A percentile compares a stretch with the other conserved stretches of the same genome.
These are phyloP conservation scores for Notarius lentiginosus DNA, from an alignment of 2,113 vertebrate species.

Conservation along the genomic window DNA sequence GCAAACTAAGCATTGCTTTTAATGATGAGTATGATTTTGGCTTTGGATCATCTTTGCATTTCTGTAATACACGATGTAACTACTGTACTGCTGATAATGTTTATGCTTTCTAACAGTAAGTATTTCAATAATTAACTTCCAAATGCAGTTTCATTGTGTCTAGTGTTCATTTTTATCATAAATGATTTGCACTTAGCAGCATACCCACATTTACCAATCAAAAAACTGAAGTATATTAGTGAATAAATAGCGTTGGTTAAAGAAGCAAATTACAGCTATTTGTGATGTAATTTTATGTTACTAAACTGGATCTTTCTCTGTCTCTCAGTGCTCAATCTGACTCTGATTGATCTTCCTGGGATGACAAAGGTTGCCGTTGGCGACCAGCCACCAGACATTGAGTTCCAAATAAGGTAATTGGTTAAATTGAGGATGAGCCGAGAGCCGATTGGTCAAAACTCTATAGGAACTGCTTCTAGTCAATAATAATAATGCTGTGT, in stretches of 20 bases:
- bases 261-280: background rate
- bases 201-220: too few species aligned
- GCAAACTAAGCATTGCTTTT: too few species aligned
- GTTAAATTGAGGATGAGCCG: background rate
- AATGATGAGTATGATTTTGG: too few species aligned
- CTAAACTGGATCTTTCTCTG: background rate
- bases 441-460: background rate
- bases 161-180: too few species aligned
- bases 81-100: background rate
- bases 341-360: conserved; percentile 75
- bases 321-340: conserved; percentile 36
- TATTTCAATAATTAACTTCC: background rate
- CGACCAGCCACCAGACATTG: conserved; percentile 90
- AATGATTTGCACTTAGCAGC: too few species aligned
- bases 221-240: background rate
- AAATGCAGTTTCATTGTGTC: background rate
- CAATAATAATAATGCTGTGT: background rate
- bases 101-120: background rate
- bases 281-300: background rate
- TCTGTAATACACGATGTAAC: too few species aligned
- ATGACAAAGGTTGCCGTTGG: conserved; percentile 97
- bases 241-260: background rate
- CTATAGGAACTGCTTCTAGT: background rate
- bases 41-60: too few species aligned
- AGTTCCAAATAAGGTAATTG: conserved; percentile 84